Evolutionary conservation across 2,797 vertebrate species (phyloP), one percentile per base, ranked within the genome.

Genomic region (Cyprinodon diabolis): DNA sequence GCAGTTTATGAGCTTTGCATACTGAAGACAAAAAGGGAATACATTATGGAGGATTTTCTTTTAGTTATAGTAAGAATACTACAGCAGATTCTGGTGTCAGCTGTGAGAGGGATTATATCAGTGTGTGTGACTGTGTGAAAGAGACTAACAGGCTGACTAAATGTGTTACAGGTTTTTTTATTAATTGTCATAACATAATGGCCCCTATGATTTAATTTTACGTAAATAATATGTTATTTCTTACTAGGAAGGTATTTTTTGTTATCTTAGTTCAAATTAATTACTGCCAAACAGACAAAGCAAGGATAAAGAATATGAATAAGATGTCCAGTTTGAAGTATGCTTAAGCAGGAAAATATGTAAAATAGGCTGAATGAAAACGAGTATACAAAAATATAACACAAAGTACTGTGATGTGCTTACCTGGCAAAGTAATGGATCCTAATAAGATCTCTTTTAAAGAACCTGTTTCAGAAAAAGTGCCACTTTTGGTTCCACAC

Each of bases 21-120:
- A 68, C 6, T 67, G 48, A 19, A 47, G 30, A 68, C 3, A 72
- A 40, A 15, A 71, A 60, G 52, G 23, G 30, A 63, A 66, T 63
- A 8, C 10, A 30, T 51, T 69, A 67, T 69, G 72, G 75, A 75
- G 69, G 65, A 25, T 68, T 71, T 52, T 70, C 69, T 65, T 23
- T 54, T 23, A 68, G 47, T 71, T 23, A 2, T 13, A 66, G 60
- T 45, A 70, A 62, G 72, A 66, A 51, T 35, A 74, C 81, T 76
- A 76, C 76, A 68, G 75, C 72, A 71, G 76, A 79, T 84, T 68
- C 58, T 69, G 72, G 75, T 57, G 6, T 57, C 56, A 79, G 87
- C 86, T 80, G 82, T 87, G 57, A 72, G 72, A 74, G 25, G 45
- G 54, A 23, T 43, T 69, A 14, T 71, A 65, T 49, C 2, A 74